Conservation (phyloP, 2,113 vertebrate species). For the Anarhynchus alexandrinus region DNA sequence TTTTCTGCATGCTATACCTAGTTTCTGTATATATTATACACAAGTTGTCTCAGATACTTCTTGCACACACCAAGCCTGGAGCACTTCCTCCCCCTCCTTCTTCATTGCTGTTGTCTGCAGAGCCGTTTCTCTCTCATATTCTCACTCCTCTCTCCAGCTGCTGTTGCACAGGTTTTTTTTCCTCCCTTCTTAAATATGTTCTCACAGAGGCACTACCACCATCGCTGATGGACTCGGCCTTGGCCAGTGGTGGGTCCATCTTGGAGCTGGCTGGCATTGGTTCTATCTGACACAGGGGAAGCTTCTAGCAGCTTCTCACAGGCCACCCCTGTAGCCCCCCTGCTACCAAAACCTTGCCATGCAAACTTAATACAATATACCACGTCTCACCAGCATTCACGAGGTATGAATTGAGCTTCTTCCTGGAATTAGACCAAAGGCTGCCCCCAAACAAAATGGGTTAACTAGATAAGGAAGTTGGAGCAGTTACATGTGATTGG, state of each 20-base stretch:
- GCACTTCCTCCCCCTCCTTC: background rate
- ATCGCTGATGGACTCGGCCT: too few relatives aligned
- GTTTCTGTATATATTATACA: background rate
- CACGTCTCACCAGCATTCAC: background rate
- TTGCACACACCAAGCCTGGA: background rate
- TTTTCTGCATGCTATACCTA: accelerated
- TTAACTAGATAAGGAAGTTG: background rate
- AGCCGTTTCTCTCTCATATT: background rate
- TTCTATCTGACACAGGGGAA: background rate
- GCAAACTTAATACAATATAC: background rate
- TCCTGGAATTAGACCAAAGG: background rate
- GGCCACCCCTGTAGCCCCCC: background rate
- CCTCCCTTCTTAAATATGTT: too few relatives aligned
- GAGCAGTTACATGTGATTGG: background rate
- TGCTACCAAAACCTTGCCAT: background rate
- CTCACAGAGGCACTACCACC: background rate
- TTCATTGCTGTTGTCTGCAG: background rate
- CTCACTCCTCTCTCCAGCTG: background rate
- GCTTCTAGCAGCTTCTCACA: background rate
- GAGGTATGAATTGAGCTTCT: background rate
- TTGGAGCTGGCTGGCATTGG: accelerated
- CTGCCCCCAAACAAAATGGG: background rate
- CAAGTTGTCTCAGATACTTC: background rate
- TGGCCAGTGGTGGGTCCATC: too few relatives aligned
- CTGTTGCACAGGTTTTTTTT: background rate